phyloP scores from a whole-genome alignment of 2,888 invertebrate genomes.

The Ophion slaviceki region DNA sequence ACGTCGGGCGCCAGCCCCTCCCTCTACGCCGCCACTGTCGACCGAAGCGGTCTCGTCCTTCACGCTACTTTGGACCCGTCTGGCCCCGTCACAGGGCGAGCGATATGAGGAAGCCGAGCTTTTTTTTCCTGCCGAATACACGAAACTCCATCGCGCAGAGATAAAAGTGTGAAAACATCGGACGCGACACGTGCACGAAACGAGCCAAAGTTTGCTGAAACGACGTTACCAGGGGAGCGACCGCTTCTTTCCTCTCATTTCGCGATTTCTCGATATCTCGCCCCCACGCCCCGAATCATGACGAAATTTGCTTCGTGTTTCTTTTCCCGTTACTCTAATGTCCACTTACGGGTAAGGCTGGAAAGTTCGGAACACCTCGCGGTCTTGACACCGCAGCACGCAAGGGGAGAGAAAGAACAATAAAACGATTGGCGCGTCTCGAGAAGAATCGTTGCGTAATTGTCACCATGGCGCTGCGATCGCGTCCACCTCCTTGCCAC shows the following conservation, averaged over 20 bases:
- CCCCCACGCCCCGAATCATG: not conserved
- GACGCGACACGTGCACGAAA: constrained; percentile 76
- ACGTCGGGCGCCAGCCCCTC: constrained; percentile 14
- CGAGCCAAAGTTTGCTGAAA: constrained; percentile 74
- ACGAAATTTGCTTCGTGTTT: not conserved
- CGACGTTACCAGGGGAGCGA: constrained; percentile 10
- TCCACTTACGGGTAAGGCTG: not conserved
- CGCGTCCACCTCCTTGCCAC: not conserved
- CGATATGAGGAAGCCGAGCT: constrained; percentile 70
- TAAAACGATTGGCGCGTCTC: constrained; percentile 1
- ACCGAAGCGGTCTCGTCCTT: not conserved
- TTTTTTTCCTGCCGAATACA: constrained; percentile 62
- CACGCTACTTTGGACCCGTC: constrained; percentile 46
- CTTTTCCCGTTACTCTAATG: not conserved
- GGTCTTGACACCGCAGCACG: not conserved
- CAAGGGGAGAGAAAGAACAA: not conserved
- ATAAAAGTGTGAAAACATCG: constrained; percentile 38
- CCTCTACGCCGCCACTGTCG: not conserved
- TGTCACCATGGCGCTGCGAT: not conserved
- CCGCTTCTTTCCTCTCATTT: not conserved
- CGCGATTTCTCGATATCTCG: constrained; percentile 6
- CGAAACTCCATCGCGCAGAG: constrained; percentile 49
- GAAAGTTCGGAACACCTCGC: not conserved
- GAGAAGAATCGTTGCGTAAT: not conserved
- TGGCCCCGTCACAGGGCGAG: constrained; percentile 65